Conservation (phyloP, 2,113 vertebrate genomes). For the Psittacula cyanocephala region DNA sequence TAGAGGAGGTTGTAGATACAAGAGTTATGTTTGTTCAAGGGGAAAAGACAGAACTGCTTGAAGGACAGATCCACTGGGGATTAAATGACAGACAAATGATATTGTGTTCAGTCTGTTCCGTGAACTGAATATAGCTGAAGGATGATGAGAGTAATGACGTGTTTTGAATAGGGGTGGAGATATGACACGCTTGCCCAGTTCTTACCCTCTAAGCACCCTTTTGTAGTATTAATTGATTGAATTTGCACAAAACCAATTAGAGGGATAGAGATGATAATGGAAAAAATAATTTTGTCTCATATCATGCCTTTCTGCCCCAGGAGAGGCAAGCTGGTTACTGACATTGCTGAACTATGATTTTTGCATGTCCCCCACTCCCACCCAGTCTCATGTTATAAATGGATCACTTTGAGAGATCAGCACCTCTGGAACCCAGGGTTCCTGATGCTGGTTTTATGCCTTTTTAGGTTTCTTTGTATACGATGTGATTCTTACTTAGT, state of each 20-base stretch:
- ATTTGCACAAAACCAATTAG: background rate
- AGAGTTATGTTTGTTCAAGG: background rate
- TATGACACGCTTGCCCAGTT: background rate
- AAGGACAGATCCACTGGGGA: background rate
- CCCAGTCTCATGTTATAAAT: background rate
- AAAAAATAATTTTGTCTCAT: background rate
- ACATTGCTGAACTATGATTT: background rate
- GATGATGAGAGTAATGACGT: background rate
- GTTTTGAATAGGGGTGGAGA: background rate
- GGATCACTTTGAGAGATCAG: background rate
- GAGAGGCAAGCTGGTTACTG: background rate
- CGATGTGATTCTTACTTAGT: background rate
- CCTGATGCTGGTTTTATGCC: background rate
- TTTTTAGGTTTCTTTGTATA: background rate
- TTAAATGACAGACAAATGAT: background rate
- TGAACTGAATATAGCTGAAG: background rate
- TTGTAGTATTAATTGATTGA: background rate
- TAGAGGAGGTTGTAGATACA: background rate
- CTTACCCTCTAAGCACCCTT: background rate
- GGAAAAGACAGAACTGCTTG: background rate
- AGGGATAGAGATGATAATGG: background rate
- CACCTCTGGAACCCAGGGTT: background rate
- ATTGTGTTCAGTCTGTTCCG: background rate
- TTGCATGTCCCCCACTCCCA: background rate
- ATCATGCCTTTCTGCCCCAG: background rate